These are phyloP conservation scores for Tinea trinotella DNA, from an alignment of 2,888 invertebrate species.

Conservation along the genomic window DNA sequence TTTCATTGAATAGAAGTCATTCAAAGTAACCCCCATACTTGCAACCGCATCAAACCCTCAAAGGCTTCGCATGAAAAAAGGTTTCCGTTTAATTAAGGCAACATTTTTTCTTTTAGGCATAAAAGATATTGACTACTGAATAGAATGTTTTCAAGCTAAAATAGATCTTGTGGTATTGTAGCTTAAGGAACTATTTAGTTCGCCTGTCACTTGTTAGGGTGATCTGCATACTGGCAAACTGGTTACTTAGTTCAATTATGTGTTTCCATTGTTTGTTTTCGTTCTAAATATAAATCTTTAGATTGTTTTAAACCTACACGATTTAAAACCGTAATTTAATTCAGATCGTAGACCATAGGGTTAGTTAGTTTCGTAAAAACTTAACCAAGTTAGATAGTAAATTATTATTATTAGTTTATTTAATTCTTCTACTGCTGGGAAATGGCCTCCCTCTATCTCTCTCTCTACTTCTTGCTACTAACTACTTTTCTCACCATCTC, in stretches of 20 bases:
- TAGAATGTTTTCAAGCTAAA: background rate
- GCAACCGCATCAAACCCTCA: background rate
- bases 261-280: background rate
- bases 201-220: background rate
- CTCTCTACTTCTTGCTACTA: too few relatives aligned
- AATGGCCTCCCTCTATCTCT: too few relatives aligned
- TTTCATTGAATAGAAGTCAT: background rate
- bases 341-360: too few relatives aligned
- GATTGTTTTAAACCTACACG: too few relatives aligned
- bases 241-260: background rate
- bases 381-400: too few relatives aligned
- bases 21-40: background rate
- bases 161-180: background rate
- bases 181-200: background rate
- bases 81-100: constrained; percentile 6
- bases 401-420: too few relatives aligned
- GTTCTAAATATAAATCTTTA: too few relatives aligned
- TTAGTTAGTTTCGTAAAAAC: too few relatives aligned
- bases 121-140: background rate
- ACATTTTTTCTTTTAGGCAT: constrained; percentile 7
- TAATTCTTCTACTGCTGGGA: too few relatives aligned
- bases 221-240: constrained; percentile 16
- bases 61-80: constrained; percentile 11
- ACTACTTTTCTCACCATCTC: too few relatives aligned
- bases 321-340: too few relatives aligned